A percentile compares a stretch with the other conserved stretches of the same genome.
Evolutionary conservation across 2,888 invertebrate genomes (phyloP).

Genomic region (Drosophila paucipuncta): DNA sequence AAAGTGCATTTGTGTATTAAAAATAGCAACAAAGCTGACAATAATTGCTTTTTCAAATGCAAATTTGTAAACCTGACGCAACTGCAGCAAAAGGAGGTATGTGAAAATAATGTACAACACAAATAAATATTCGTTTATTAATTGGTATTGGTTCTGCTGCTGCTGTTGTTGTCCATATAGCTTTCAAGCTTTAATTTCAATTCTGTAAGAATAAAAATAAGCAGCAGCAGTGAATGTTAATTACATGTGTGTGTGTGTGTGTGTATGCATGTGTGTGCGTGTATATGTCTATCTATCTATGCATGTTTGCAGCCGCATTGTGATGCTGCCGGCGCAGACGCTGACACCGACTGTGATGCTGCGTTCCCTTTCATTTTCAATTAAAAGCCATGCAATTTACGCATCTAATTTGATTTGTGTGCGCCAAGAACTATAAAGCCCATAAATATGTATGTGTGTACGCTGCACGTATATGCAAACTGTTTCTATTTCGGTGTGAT

Average conservation of each 20-base stretch:
- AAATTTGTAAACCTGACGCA: constrained; percentile 12
- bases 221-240: constrained; percentile 30
- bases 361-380: constrained; percentile 40
- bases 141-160: constrained; percentile 11
- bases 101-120: constrained; percentile 19
- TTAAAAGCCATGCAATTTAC: constrained; percentile 46
- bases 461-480: not conserved
- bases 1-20: constrained; percentile 49
- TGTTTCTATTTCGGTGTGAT: constrained; percentile 47
- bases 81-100: constrained; percentile 40
- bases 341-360: constrained; percentile 4
- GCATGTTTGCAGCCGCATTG: constrained; percentile 10
- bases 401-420: constrained; percentile 39
- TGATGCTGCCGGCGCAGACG: constrained; percentile 29
- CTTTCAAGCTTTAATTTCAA: constrained; percentile 12
- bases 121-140: constrained; percentile 17
- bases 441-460: not conserved
- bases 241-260: constrained; percentile 16
- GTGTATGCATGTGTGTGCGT: not conserved
- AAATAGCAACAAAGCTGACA: constrained; percentile 34
- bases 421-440: constrained; percentile 6
- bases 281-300: not conserved
- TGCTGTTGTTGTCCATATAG: constrained; percentile 1
- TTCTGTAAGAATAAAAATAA: constrained; percentile 22
- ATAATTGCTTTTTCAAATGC: constrained; percentile 26